These are phyloP conservation scores for Rhopalosiphum nymphaeae DNA, from an alignment of 2,888 invertebrate genomes.

Conservation along the genomic window DNA sequence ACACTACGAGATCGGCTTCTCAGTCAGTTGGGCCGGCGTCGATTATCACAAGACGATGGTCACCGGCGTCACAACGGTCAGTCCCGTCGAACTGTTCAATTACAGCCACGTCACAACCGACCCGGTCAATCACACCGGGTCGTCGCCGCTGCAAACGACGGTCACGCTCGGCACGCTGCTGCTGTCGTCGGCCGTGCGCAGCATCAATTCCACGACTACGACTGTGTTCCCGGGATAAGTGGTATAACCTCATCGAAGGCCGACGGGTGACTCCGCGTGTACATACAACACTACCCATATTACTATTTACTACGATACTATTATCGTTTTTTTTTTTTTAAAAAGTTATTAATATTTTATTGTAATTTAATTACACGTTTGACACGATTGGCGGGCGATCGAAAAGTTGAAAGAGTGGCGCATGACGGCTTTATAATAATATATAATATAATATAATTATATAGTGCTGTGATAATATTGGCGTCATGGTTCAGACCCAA, in stretches of 20 bases:
- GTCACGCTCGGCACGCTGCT: neutral
- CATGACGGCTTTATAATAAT: neutral
- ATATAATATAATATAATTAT: too few species aligned
- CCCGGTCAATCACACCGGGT: neutral
- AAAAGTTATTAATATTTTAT: neutral
- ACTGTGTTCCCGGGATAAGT: neutral
- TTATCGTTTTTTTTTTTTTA: neutral
- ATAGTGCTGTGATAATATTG: too few species aligned
- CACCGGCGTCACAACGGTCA: neutral
- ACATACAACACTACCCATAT: neutral
- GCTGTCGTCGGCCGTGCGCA: neutral
- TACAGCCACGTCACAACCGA: neutral
- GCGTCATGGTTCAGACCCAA: neutral
- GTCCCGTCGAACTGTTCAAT: neutral
- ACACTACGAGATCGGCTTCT: conserved; percentile 69
- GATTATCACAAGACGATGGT: neutral
- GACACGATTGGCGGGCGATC: neutral
- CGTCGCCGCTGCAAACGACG: neutral
- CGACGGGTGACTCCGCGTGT: neutral
- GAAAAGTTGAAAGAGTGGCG: neutral
- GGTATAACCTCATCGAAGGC: neutral
- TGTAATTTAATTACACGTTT: neutral
- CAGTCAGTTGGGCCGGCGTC: conserved; percentile 52
- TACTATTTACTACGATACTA: neutral
- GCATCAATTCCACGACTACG: neutral